phyloP scores from a whole-genome alignment of 2,113 vertebrate genomes.

The Tupaia chinensis region DNA sequence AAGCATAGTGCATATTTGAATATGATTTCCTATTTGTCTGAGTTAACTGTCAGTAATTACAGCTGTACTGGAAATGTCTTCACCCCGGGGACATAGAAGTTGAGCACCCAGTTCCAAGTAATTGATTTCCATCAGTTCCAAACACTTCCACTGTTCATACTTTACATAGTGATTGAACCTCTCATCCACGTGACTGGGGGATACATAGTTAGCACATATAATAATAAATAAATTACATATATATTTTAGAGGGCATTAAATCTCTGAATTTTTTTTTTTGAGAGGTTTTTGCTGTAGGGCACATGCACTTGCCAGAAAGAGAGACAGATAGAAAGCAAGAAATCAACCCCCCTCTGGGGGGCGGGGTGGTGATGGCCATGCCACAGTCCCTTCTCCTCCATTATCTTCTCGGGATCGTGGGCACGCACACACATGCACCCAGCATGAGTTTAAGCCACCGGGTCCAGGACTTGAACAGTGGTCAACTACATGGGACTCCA shows the following conservation, averaged over 20 bases:
- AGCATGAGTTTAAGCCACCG: too few relatives aligned
- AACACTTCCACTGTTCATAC: background rate
- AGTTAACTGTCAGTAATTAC: slow-evolving; percentile 10
- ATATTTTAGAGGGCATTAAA: background rate
- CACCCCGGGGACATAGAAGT: background rate
- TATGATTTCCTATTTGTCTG: background rate
- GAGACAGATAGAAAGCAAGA: too few relatives aligned
- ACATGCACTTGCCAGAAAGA: too few relatives aligned
- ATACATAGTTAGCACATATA: background rate
- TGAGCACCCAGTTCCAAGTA: background rate
- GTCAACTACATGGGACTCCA: too few relatives aligned
- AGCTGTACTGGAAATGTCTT: background rate
- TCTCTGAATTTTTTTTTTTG: background rate
- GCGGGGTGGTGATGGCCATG: too few relatives aligned
- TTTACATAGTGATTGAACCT: background rate
- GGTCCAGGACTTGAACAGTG: too few relatives aligned
- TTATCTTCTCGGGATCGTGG: too few relatives aligned
- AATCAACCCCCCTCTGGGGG: too few relatives aligned
- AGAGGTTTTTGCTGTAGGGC: too few relatives aligned
- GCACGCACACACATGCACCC: too few relatives aligned
- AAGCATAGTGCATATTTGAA: background rate
- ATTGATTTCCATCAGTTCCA: slow-evolving; percentile 15
- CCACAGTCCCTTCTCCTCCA: too few relatives aligned
- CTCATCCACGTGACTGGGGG: background rate
- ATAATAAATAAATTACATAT: background rate